phyloP scores from a whole-genome alignment of 2,113 vertebrate genomes.

The Tachysurus fulvidraco region DNA sequence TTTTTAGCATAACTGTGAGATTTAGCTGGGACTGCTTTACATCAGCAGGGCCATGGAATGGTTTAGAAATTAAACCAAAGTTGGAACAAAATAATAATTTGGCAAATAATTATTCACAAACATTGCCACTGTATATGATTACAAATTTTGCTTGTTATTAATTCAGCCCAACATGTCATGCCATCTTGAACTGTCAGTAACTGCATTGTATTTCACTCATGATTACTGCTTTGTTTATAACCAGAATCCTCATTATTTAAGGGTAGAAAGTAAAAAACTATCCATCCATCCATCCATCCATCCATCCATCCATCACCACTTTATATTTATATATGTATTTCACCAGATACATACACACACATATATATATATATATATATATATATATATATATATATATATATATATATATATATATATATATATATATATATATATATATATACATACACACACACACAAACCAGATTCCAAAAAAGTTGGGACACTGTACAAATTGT shows the following conservation, averaged over 20 bases:
- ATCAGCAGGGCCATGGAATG: not conserved
- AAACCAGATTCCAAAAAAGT: no score
- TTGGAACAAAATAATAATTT: not conserved
- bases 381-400: no score
- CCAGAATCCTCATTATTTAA: not conserved
- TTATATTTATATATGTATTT: no score
- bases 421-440: no score
- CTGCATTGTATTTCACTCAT: not conserved
- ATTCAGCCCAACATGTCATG: not conserved
- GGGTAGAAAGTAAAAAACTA: not conserved
- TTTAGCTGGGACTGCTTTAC: not conserved
- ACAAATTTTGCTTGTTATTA: not conserved
- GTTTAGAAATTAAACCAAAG: not conserved
- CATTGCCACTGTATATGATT: not conserved
- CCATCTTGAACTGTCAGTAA: not conserved
- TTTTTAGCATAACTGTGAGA: not conserved
- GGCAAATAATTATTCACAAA: not conserved
- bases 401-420: no score
- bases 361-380: no score
- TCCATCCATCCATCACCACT: no score
- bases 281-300: no score
- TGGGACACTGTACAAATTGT: no score
- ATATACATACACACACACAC: no score
- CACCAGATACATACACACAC: no score
- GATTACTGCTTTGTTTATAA: not conserved